These are phyloP conservation scores for Lysandra bellargus DNA, from an alignment of 2,888 invertebrate species.

Conservation along the genomic window DNA sequence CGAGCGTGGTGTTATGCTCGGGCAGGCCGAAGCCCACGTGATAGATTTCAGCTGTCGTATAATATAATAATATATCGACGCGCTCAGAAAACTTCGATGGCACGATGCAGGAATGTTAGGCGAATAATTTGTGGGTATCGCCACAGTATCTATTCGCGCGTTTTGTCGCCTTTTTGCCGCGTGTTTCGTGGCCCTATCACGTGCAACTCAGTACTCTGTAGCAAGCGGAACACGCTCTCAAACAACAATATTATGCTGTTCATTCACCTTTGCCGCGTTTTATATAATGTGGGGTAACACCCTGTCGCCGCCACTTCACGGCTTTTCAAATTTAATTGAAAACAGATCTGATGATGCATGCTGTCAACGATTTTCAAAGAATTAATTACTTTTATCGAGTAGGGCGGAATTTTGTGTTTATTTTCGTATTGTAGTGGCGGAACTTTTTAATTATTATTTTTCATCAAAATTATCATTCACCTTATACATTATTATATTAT, in stretches of 20 bases:
- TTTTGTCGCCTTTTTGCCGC: not conserved
- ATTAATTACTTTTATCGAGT: not conserved
- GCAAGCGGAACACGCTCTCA: slow-evolving; percentile 1
- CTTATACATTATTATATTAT: too few relatives aligned
- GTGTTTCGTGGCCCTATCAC: not conserved
- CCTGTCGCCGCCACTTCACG: not conserved
- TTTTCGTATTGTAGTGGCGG: not conserved
- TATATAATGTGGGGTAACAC: slow-evolving; percentile 5
- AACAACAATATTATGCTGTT: slow-evolving; percentile 19
- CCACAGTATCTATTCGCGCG: not conserved
- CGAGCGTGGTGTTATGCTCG: too few relatives aligned
- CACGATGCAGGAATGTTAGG: too few relatives aligned
- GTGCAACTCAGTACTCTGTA: slow-evolving; percentile 3
- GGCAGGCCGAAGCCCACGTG: too few relatives aligned
- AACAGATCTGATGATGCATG: not conserved
- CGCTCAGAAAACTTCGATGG: too few relatives aligned
- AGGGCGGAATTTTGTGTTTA: not conserved
- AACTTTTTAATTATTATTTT: too few relatives aligned
- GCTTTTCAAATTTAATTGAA: slow-evolving; percentile 15
- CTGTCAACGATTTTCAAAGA: not conserved
- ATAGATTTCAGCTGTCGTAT: too few relatives aligned
- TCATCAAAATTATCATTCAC: too few relatives aligned
- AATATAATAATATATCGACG: too few relatives aligned
- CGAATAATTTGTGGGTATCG: too few relatives aligned
- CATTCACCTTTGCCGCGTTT: slow-evolving; percentile 2